phyloP scores from a whole-genome alignment of 2,113 vertebrate species.

The Sterrhoptilus dennistouni region DNA sequence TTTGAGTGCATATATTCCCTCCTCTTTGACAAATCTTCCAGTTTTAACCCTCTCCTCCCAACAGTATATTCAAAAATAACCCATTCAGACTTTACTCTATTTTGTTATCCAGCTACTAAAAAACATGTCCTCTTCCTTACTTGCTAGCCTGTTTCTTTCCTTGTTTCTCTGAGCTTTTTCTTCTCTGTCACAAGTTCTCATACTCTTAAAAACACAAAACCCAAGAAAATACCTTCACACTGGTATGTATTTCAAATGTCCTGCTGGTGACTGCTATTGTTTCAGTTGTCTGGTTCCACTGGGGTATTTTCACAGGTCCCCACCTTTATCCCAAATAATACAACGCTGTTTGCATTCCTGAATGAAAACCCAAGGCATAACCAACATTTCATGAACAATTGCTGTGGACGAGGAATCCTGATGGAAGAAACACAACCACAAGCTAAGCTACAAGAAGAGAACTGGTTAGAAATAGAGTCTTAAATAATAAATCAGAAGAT shows the following conservation, averaged over 20 bases:
- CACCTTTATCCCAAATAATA: background rate
- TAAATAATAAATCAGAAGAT: background rate
- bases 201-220: background rate
- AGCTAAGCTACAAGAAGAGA: constrained; percentile 41
- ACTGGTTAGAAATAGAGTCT: background rate
- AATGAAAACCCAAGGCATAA: background rate
- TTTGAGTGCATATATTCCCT: background rate
- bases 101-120: background rate
- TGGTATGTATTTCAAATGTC: background rate
- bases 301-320: background rate
- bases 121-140: background rate
- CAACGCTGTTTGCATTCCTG: background rate
- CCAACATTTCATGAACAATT: constrained; percentile 22
- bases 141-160: background rate
- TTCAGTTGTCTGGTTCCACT: background rate
- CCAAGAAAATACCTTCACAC: background rate
- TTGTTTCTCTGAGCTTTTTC: background rate
- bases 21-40: background rate
- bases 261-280: background rate
- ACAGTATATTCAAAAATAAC: background rate
- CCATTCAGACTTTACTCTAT: background rate
- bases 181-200: background rate
- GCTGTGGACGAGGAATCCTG: constrained; percentile 31
- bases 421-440: constrained; percentile 47
- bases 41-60: background rate